Conservation (phyloP, 2,797 vertebrate species). For the Gymnopithys bicolor region DNA sequence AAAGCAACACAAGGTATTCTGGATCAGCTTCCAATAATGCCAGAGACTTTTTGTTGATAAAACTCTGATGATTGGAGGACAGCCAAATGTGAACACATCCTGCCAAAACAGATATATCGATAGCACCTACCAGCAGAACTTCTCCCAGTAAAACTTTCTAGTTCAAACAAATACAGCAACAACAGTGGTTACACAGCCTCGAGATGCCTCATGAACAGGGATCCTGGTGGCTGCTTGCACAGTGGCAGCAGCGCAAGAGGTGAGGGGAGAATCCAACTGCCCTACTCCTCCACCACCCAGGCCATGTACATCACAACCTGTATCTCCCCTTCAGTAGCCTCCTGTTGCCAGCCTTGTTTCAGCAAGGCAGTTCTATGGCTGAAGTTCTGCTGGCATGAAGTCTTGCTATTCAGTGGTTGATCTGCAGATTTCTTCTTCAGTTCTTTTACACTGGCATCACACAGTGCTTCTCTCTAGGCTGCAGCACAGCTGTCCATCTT, state of each 20-base stretch:
- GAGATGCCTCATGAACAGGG: fast-evolving
- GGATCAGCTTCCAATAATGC: background rate
- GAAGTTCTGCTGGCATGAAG: background rate
- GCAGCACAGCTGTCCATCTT: background rate
- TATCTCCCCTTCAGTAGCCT: background rate
- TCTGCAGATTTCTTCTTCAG: background rate
- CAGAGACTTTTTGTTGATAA: background rate
- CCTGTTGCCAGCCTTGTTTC: background rate
- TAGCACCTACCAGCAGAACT: background rate
- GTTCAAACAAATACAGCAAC: background rate
- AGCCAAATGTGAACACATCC: background rate
- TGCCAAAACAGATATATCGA: background rate
- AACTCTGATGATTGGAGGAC: background rate
- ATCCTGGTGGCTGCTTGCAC: background rate
- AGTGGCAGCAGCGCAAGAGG: background rate
- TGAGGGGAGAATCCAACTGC: background rate
- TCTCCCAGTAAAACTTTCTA: constrained; percentile 8
- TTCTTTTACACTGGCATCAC: background rate
- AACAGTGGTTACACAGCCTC: background rate
- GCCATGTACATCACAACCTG: fast-evolving
- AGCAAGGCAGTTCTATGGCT: background rate
- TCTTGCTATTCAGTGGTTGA: background rate
- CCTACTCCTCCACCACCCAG: background rate
- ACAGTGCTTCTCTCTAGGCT: background rate
- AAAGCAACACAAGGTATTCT: background rate